Evolutionary conservation across 2,888 invertebrate genomes (phyloP), one percentile per base, ranked within the genome.

Genomic region (Hypolimnas misippus): DNA sequence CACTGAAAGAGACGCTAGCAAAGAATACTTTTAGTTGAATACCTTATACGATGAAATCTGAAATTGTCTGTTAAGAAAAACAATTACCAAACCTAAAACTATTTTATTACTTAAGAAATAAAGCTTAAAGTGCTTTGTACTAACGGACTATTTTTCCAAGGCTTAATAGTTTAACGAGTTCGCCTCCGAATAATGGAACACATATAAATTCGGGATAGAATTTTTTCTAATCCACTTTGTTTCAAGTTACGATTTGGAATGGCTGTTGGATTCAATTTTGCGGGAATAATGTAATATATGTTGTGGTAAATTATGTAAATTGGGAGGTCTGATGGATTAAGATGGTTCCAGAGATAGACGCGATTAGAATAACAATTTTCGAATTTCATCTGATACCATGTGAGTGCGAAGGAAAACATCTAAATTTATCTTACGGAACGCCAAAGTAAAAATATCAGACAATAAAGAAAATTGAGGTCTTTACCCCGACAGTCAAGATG

Each of bases 151-250:
- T 5, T 51, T 14, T 31, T 51, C 51, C 14, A 14, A n/a, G 14
- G 35, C 33, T 52, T 42, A 42, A 44, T 42, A 58, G 74, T 76
- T 74, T 67, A 73, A 65, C 68, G 58, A 65, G 65, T 68, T 67
- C 67, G 67, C 71, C 71, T 55, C 67, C 67, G 70, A 75, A 70
- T 72, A 69, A 62, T 40, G 66, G 61, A 70, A 62, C 71, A 70
- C 70, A 76, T 76, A 77, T 73, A 74, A 68, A 70, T 67, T 67
- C 63, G 51, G 67, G 72, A 76, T 73, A 69, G 68, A 66, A 66
- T 70, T 73, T 72, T 75, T 62, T 62, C 58, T 62, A 62, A 67
- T 65, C 62, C 65, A 67, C 50, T 67, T 67, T 65, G 46, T 63
- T 57, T 63, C 56, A 51, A 57, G 61, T 66, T 63, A 56, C 38